Evolutionary conservation across 1,140 invertebrate genomes (phyloP), one percentile per base, ranked within the genome.

Genomic region (Armadillidium nasatum): DNA sequence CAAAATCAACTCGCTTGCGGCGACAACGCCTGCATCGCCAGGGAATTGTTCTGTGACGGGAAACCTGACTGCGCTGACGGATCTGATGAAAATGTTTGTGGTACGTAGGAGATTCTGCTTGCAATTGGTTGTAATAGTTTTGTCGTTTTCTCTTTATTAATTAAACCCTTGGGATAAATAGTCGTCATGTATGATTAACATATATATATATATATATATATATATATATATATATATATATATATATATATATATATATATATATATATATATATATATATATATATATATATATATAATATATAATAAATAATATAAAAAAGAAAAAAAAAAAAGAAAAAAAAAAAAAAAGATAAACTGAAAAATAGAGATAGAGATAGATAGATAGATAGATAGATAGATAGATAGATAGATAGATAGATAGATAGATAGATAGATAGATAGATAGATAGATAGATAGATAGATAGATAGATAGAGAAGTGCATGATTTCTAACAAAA

Each of bases 21-120:
- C 75, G 93, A 92, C 85, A 92, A 92, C 79, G 93, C 95, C 82
- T 95, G 94, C 85, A 89, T 96, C 44, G 92, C 94, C 78, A 94
- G 93, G 85, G 91, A 93, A 82, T 87, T 95, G 44, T 96, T 96
- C 88, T 98, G 95, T 86, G 94, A 97, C 84, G 93, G 93, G 83
- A 94, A 93, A 86, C 86, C 89, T 44, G 94, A 97, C 82, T 98
- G 95, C 86, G 91, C 92, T 82, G 95, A 97, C 85, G 92, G 94
- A 83, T 96, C 94, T 54, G 95, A 97, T 84, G 95, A 97, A 88
- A 94, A 94, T 83, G 93, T 94, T 80, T 97, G 95, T 88, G 91
- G 94, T 96, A 88, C 92, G 93, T 83, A 74, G n/a, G n/a, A n/a
- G n/a, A n/a, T n/a, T 50, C 46, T 15, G 46, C 15, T 15, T 50